Base-by-base conservation (phyloP, 2,888 invertebrate species). In the Ischnura elegans region DNA sequence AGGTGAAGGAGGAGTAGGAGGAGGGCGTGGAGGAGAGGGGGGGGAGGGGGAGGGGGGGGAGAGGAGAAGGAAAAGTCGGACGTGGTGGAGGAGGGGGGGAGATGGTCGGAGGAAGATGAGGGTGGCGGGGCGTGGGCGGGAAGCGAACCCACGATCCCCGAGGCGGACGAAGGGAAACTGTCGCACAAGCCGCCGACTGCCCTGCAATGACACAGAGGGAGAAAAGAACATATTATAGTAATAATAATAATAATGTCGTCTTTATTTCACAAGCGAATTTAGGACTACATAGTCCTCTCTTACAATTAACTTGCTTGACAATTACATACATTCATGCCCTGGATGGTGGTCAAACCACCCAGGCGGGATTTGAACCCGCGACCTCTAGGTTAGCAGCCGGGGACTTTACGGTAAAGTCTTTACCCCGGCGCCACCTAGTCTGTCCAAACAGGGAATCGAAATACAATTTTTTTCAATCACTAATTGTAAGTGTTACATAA, bases 121-220 rank as follows among this genome's bases (percentile, higher is more conserved):
- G 90, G 43, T 25, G 43, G 90, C 61, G 61, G 90, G 43, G 61
- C 43, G 43, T 55, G 61, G 61, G 90, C 25, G 43, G 90, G 90
- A 16, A 61, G 61, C 66, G 90, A 90, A 55, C 90, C 90, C 90
- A 90, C 90, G 90, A 90, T 90, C 90, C 90, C 90, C 66, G 90
- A 90, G 61, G 90, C 55, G 43, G 90, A 25, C 8, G 90, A 66
- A 43, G 90, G 90, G 90, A 90, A 90, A 16, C 61, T 61, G n/a
- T 90, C 90, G 6, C 90, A 90, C 66, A 90, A 43, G n/a, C 90
- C 90, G 90, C 90, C 90, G 10, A 90, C 90, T 61, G 90, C 90
- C 90, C 90, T 90, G 61, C 13, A 42, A 21, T 13, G 45, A 55
- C 25, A 87, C 36, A 87, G 55, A 87, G 55, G 19, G 6, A 1